Percentiles rank a stretch among this genome's conserved stretches.
Evolutionary conservation across 2,888 invertebrate species (phyloP).

Genomic region (Tenthredo mesomela): DNA sequence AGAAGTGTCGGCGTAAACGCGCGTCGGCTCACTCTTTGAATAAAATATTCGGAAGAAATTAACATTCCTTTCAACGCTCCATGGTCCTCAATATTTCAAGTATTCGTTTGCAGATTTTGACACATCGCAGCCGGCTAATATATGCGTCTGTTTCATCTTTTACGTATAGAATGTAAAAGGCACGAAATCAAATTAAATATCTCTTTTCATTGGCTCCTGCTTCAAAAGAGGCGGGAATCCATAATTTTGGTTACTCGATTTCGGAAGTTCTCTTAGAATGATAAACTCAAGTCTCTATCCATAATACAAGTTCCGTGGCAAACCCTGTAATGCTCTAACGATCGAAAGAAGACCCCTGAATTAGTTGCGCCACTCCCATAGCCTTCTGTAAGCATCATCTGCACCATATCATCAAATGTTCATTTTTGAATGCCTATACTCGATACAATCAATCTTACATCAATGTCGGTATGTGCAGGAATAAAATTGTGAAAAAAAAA

Average conservation of each 20-base stretch:
- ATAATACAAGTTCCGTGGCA: neutral
- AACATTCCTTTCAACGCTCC: constrained; percentile 46
- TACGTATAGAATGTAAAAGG: constrained; percentile 8
- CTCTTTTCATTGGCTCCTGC: neutral
- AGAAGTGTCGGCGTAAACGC: constrained; percentile 41
- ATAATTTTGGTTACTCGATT: constrained; percentile 17
- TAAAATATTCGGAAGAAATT: constrained; percentile 40
- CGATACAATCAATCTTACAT: neutral
- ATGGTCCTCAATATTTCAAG: constrained; percentile 41
- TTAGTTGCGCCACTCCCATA: neutral
- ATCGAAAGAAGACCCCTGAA: constrained; percentile 4
- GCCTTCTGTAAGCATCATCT: neutral
- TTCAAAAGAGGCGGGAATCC: neutral
- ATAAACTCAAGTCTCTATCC: neutral
- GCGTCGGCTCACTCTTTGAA: constrained; percentile 38
- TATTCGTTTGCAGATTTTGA: constrained; percentile 48
- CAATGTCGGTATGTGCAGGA: neutral
- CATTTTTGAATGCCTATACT: neutral
- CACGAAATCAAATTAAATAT: constrained; percentile 6
- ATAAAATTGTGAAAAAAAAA: neutral
- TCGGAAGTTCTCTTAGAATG: neutral
- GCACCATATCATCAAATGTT: neutral
- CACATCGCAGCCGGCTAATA: constrained; percentile 23
- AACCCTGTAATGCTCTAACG: neutral
- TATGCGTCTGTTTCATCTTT: constrained; percentile 33